Base-by-base conservation (phyloP, 2,797 vertebrate species). In the Sarcophilus harrisii region DNA sequence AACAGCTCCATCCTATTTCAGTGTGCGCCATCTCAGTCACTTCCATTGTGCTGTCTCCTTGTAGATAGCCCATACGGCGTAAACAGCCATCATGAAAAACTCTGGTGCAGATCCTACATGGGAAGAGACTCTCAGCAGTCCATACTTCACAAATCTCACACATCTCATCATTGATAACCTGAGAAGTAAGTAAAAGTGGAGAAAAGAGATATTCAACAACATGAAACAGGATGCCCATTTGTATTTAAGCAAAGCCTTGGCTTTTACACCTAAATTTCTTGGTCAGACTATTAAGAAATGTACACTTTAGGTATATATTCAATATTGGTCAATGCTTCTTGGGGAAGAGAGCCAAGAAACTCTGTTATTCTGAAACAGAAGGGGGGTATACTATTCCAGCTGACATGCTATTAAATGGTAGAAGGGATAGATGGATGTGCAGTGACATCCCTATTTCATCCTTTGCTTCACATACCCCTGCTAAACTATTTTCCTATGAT, bases 71-170 rank as follows among this genome's bases (percentile, higher is more conserved):
- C 98, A 99, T 99, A 97, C 99, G 99, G 94, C 99, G 99, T 98
- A 99, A 99, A 98, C 99, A 99, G 97, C 99, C 99, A 0, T 99
- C 99, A 0, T 99, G 99, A 90, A 99, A 99, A 94, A 99, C 99
- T 21, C 99, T 99, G 3, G 99, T 99, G 98, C 99, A 99, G 97
- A 99, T 97, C 92, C 99, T 98, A 98, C 99, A 99, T 0, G 99
- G 99, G 95, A 99, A 99, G 94, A 99, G 99, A 98, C 99, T 99
- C 55, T 99, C 99, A 0, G 99, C 99, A 0, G 99, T 99, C 99
- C 99, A 99, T 96, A 99, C 99, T 98, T 99, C 99, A 0, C 99
- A 99, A 96, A 99, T 99, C 24, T 99, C 99, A 0, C 99, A 99
- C 99, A 99, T 99, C 98, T 99, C 99, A 0, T 99, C 99, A 0